phyloP scores from a whole-genome alignment of 2,113 vertebrate genomes.

The Aspiorhynchus laticeps region DNA sequence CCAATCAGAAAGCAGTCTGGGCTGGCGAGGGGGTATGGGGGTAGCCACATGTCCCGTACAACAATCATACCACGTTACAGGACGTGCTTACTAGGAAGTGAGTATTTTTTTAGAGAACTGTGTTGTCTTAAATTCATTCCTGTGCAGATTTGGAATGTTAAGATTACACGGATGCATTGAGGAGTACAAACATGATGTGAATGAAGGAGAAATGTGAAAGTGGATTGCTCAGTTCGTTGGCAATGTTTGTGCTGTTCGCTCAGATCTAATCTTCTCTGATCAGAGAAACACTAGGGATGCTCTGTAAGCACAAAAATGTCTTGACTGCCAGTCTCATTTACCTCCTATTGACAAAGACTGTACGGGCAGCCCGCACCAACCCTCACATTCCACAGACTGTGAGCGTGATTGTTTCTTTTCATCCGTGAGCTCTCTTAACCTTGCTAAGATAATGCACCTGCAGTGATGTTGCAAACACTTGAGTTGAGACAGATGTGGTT shows the following conservation, averaged over 20 bases:
- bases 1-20: conserved; percentile 46
- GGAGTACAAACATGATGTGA: neutral
- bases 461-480: conserved; percentile 38
- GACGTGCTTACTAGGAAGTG: conserved; percentile 37
- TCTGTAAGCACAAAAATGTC: conserved; percentile 39
- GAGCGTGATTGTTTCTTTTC: conserved; percentile 27
- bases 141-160: conserved; percentile 18
- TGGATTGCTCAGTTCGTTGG: conserved; percentile 1
- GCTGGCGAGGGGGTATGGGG: conserved; percentile 23
- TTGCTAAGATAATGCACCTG: conserved; percentile 41
- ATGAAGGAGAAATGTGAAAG: neutral
- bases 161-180: conserved; percentile 1
- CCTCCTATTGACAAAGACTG: conserved; percentile 27
- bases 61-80: conserved; percentile 40
- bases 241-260: neutral
- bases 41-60: conserved; percentile 7
- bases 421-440: conserved; percentile 25
- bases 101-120: neutral
- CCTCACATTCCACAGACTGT: conserved; percentile 29
- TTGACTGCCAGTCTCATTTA: conserved; percentile 47
- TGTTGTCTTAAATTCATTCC: conserved; percentile 6
- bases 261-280: conserved; percentile 34
- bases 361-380: conserved; percentile 4
- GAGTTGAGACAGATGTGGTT: neutral
- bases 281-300: conserved; percentile 15